Conservation (phyloP, 2,113 vertebrate genomes). For the Nannobrachium achirus region DNA sequence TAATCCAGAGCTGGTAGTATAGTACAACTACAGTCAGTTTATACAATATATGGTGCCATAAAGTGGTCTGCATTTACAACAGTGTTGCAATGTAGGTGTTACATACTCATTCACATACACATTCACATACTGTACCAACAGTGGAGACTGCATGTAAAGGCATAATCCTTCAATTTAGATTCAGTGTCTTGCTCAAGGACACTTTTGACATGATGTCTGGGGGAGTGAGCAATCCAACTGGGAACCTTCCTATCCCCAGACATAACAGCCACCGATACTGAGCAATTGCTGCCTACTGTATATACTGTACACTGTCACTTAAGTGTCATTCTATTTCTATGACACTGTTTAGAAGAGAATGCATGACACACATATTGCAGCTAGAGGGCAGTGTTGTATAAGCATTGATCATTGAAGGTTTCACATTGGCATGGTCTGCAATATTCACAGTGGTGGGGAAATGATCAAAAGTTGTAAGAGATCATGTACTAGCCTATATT, state of each 20-base stretch:
- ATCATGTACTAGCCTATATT: neutral
- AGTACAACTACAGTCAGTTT: too few species aligned
- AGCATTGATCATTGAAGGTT: neutral
- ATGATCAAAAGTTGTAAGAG: neutral
- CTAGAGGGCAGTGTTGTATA: constrained; percentile 64
- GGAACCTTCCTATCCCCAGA: neutral
- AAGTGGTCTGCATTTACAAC: too few species aligned
- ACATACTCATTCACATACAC: too few species aligned
- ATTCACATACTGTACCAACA: too few species aligned
- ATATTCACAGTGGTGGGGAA: neutral
- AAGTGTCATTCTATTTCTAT: too few species aligned
- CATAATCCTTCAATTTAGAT: too few species aligned
- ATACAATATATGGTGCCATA: too few species aligned
- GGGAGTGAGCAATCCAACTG: constrained; percentile 21
- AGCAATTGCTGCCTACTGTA: too few species aligned
- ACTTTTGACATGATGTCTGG: constrained; percentile 37
- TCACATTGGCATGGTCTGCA: neutral
- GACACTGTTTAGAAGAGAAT: neutral
- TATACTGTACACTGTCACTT: neutral
- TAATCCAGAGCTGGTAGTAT: too few species aligned
- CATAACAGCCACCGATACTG: too few species aligned
- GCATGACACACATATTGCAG: constrained; percentile 31
- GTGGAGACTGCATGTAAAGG: too few species aligned
- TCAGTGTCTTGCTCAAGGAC: neutral
- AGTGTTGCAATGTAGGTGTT: too few species aligned